These are phyloP conservation scores for Drosophila prostipennis DNA, from an alignment of 2,888 invertebrate genomes.

Conservation along the genomic window DNA sequence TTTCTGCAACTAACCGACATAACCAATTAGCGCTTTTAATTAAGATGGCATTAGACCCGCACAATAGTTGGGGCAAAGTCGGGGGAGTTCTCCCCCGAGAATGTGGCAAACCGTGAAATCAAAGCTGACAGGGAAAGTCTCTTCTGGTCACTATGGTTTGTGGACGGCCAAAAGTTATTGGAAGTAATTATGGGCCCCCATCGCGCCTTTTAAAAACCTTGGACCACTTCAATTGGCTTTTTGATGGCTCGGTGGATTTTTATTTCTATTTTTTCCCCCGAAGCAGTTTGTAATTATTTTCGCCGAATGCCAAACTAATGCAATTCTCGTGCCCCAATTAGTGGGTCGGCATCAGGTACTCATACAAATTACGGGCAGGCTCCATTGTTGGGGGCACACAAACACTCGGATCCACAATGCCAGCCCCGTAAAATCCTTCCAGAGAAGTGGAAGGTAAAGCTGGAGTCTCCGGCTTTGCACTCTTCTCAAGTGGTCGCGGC, in stretches of 20 bases:
- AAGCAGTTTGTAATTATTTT: conserved; percentile 63
- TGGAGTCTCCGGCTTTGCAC: conserved; percentile 17
- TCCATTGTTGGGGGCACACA: conserved; percentile 45
- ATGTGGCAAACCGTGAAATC: conserved; percentile 55
- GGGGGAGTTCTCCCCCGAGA: conserved; percentile 11
- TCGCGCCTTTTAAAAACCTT: conserved; percentile 25
- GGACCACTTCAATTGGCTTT: conserved; percentile 26
- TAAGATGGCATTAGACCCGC: conserved; percentile 63
- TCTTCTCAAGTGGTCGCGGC: conserved; percentile 42
- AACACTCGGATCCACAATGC: conserved; percentile 53
- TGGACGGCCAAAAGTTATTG: conserved; percentile 56
- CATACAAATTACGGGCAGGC: conserved; percentile 53
- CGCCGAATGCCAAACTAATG: conserved; percentile 68
- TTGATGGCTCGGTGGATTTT: conserved; percentile 2
- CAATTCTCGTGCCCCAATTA: conserved; percentile 67
- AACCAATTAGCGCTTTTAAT: conserved; percentile 70
- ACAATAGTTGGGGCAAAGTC: conserved; percentile 27
- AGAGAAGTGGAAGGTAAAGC: conserved; percentile 65
- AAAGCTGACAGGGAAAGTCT: conserved; percentile 66
- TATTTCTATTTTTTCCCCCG: not conserved
- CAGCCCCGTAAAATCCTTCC: conserved; percentile 19
- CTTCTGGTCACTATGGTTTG: conserved; percentile 4
- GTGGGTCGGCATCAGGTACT: conserved; percentile 32
- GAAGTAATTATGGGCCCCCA: conserved; percentile 60
- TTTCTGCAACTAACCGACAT: conserved; percentile 16